These are phyloP conservation scores for Pithys albifrons DNA, from an alignment of 2,113 vertebrate species.

Conservation along the genomic window DNA sequence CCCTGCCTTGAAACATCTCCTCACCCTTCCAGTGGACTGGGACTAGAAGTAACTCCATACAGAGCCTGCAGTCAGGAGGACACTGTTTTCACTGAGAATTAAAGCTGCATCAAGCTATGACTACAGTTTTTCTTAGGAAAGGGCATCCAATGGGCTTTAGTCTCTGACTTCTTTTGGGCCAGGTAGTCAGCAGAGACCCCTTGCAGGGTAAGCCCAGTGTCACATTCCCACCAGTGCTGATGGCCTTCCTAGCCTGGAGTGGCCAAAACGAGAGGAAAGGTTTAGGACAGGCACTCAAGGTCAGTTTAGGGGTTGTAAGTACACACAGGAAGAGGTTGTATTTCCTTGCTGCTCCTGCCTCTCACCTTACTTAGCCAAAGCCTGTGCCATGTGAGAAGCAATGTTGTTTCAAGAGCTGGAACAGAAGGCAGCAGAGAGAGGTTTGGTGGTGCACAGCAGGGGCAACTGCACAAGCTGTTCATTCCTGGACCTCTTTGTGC, in stretches of 20 bases:
- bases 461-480: not conserved
- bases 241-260: not conserved
- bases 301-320: not conserved
- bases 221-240: not conserved
- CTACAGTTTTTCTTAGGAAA: not conserved
- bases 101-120: not conserved
- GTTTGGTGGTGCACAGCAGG: not conserved
- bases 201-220: not conserved
- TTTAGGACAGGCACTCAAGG: not conserved
- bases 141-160: not conserved
- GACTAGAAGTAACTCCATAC: not conserved
- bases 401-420: not conserved
- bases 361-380: not conserved
- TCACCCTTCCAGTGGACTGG: rapidly evolving
- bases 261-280: not conserved
- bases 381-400: not conserved
- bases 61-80: not conserved
- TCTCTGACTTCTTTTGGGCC: not conserved
- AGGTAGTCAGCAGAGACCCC: not conserved
- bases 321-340: not conserved
- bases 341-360: not conserved
- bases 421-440: not conserved
- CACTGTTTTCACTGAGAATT: not conserved
- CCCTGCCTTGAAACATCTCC: not conserved
- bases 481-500: not conserved